Evolutionary conservation across 1,140 invertebrate species (phyloP).

Genomic region (Drosophila aff.): DNA sequence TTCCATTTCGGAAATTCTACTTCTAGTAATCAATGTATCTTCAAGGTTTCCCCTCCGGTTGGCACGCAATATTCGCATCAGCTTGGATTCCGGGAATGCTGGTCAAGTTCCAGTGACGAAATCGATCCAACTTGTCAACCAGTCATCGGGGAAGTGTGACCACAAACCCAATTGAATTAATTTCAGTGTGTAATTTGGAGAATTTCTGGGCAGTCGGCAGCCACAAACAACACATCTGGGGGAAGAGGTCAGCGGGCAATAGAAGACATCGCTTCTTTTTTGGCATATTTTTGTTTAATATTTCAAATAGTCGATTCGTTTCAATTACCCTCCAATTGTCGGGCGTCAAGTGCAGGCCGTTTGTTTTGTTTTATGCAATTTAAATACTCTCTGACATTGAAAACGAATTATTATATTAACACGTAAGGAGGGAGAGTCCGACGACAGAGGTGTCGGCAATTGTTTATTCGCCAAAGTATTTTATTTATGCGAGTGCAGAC

Average conservation of each 20-base stretch:
- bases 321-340: constrained; percentile 70
- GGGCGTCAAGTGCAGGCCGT: constrained; percentile 57
- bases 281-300: constrained; percentile 78
- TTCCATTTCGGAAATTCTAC: constrained; percentile 9
- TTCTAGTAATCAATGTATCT: constrained; percentile 36
- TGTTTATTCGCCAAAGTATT: constrained; percentile 42
- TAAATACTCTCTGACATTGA: constrained; percentile 62
- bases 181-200: constrained; percentile 45
- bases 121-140: constrained; percentile 52
- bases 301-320: constrained; percentile 68
- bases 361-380: constrained; percentile 56
- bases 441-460: constrained; percentile 36
- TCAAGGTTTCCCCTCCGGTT: constrained; percentile 52
- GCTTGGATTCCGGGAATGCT: constrained; percentile 17
- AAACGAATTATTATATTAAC: constrained; percentile 60
- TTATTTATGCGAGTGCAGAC: constrained; percentile 49
- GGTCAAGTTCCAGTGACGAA: constrained; percentile 59
- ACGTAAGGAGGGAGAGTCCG: constrained; percentile 32
- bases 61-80: constrained; percentile 72
- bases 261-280: constrained; percentile 53
- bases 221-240: constrained; percentile 46
- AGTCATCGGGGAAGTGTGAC: constrained; percentile 57
- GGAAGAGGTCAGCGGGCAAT: constrained; percentile 54
- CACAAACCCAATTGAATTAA: constrained; percentile 75
- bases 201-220: constrained; percentile 52